Percentiles rank a stretch among this genome's conserved stretches.
Evolutionary conservation across 2,888 invertebrate species (phyloP).

Genomic region (Lasioglossum zephyrum): DNA sequence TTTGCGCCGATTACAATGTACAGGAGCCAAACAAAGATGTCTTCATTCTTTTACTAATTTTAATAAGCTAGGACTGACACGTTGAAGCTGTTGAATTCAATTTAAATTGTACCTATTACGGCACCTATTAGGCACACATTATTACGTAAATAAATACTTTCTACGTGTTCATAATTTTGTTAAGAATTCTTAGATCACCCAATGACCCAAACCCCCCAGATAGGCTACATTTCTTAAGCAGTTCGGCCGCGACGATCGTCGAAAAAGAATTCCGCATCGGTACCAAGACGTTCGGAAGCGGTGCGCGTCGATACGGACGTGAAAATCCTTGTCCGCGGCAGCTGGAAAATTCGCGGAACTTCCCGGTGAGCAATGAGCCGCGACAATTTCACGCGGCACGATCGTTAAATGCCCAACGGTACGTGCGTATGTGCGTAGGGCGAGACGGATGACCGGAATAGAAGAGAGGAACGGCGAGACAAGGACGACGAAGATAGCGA

Average conservation of each 20-base stretch:
- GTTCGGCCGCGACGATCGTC: background rate
- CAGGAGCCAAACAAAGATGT: too few relatives aligned
- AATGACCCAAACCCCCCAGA: background rate
- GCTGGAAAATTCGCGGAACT: conserved; percentile 40
- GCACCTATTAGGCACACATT: too few relatives aligned
- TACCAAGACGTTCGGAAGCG: background rate
- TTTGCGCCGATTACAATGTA: too few relatives aligned
- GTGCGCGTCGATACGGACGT: background rate
- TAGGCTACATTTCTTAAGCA: background rate
- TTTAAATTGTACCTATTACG: too few relatives aligned
- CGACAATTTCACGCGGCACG: conserved; percentile 71
- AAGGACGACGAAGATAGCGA: conserved; percentile 38
- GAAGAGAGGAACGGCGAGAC: conserved; percentile 28
- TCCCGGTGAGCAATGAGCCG: conserved; percentile 47
- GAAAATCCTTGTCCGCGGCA: background rate
- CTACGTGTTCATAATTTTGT: background rate
- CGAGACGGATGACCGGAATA: conserved; percentile 50
- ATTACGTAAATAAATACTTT: background rate
- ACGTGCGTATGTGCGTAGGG: conserved; percentile 58
- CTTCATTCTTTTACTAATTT: background rate
- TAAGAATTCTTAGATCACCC: background rate
- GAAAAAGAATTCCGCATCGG: background rate
- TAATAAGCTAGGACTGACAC: background rate
- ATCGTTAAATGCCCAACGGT: conserved; percentile 67
- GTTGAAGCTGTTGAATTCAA: too few relatives aligned